Percentiles rank a stretch among this genome's conserved stretches.
These are phyloP conservation scores for Himalopsyche japonica DNA, from an alignment of 2,888 invertebrate species.

Conservation along the genomic window DNA sequence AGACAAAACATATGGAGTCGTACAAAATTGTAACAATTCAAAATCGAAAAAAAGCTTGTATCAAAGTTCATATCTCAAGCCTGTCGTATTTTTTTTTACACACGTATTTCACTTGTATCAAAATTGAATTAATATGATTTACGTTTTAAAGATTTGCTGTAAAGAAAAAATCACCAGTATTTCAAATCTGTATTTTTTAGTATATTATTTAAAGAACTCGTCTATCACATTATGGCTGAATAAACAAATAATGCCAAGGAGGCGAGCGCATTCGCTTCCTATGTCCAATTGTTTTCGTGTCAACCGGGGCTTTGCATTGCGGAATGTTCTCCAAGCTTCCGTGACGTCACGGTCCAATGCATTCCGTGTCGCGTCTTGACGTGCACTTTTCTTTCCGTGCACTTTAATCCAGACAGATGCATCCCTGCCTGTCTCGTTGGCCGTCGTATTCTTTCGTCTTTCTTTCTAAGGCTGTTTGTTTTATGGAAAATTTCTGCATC, in stretches of 20 bases:
- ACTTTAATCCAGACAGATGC: conserved; percentile 28
- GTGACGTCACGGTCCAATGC: conserved; percentile 7
- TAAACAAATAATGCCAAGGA: background rate
- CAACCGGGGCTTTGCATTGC: background rate
- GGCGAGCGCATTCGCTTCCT: background rate
- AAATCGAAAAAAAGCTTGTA: no score
- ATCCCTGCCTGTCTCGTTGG: background rate
- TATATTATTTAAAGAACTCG: no score
- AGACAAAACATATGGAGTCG: no score
- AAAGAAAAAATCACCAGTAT: no score
- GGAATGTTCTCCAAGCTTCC: conserved; percentile 10
- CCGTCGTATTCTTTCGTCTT: background rate
- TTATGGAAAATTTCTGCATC: background rate
- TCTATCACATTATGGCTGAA: no score
- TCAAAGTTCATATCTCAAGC: no score
- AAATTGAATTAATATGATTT: no score
- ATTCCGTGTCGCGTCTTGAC: conserved; percentile 10
- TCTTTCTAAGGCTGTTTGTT: conserved; percentile 8
- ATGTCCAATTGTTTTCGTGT: conserved; percentile 3
- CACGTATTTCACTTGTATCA: no score
- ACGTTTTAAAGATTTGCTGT: no score
- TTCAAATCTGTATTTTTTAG: no score
- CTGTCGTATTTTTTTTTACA: no score
- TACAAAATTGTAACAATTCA: no score
- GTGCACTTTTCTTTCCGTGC: conserved; percentile 24